Conservation (phyloP, 2,113 vertebrate species). For the Saimiri boliviensis region DNA sequence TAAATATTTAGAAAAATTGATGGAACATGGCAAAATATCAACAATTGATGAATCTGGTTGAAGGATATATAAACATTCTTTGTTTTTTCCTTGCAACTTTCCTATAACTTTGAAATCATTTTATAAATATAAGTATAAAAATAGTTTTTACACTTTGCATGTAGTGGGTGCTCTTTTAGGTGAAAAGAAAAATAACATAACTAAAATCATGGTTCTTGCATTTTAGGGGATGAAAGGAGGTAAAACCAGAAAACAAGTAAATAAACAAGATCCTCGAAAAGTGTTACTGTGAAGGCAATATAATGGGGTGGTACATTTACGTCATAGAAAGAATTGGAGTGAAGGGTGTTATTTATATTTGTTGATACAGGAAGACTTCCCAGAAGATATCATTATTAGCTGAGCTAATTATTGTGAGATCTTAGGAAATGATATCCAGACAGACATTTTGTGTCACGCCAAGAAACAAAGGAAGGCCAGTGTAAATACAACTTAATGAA, state of each 20-base stretch:
- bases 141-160: background rate
- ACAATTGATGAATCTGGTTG: background rate
- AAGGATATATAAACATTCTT: background rate
- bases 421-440: background rate
- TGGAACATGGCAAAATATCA: background rate
- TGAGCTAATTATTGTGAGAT: background rate
- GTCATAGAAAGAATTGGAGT: background rate
- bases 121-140: background rate
- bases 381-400: background rate
- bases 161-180: background rate
- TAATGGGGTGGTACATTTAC: background rate
- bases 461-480: background rate
- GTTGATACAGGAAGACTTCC: background rate
- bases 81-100: background rate
- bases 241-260: constrained; percentile 2
- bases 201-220: background rate
- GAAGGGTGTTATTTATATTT: background rate
- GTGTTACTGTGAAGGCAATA: constrained; percentile 5
- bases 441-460: background rate
- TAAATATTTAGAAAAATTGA: constrained; percentile 1
- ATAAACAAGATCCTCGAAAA: background rate
- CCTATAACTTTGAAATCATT: constrained; percentile 21
- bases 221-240: background rate
- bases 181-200: constrained; percentile 12
- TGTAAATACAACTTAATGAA: background rate